Percentiles rank a stretch among this genome's conserved stretches.
phyloP scores from a whole-genome alignment of 2,113 vertebrate genomes.

The Pristiophorus japonicus region DNA sequence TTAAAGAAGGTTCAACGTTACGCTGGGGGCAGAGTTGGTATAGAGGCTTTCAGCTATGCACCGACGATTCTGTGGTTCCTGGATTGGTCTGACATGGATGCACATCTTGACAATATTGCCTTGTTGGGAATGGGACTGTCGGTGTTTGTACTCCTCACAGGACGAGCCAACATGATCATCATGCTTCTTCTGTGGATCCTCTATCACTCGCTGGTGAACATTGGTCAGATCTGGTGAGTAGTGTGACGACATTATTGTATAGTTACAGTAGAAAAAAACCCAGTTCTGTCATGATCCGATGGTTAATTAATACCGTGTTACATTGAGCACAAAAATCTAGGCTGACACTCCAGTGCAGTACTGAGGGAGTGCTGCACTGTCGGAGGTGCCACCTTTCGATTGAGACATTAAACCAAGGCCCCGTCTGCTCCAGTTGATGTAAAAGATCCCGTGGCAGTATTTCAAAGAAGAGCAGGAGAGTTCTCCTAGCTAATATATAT shows the following conservation, averaged over 20 bases:
- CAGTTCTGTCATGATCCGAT: background rate
- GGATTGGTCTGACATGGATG: slow-evolving; percentile 79
- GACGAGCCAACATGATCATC: slow-evolving; percentile 82
- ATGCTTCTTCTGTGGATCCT: slow-evolving; percentile 79
- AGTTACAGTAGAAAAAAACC: background rate
- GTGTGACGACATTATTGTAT: background rate
- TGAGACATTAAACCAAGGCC: too few species aligned
- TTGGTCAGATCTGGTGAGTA: slow-evolving; percentile 84
- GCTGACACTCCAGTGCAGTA: too few species aligned
- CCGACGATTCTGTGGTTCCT: slow-evolving; percentile 81
- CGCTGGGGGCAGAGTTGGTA: slow-evolving; percentile 63
- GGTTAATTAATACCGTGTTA: background rate
- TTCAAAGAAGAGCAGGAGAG: too few species aligned
- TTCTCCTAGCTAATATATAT: too few species aligned
- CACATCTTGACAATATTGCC: slow-evolving; percentile 70
- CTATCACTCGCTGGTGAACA: slow-evolving; percentile 82
- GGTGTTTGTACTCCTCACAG: slow-evolving; percentile 64
- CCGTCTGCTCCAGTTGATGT: too few species aligned
- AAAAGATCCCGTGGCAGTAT: too few species aligned
- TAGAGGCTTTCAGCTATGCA: slow-evolving; percentile 64
- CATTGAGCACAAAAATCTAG: too few species aligned
- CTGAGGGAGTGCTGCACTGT: too few species aligned
- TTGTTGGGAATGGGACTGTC: slow-evolving; percentile 67
- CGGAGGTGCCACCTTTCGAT: too few species aligned
- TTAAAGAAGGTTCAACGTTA: slow-evolving; percentile 70